A percentile compares a stretch with the other conserved stretches of the same genome.
These are phyloP conservation scores for Bombus picipes DNA, from an alignment of 1,140 invertebrate species.

Conservation along the genomic window DNA sequence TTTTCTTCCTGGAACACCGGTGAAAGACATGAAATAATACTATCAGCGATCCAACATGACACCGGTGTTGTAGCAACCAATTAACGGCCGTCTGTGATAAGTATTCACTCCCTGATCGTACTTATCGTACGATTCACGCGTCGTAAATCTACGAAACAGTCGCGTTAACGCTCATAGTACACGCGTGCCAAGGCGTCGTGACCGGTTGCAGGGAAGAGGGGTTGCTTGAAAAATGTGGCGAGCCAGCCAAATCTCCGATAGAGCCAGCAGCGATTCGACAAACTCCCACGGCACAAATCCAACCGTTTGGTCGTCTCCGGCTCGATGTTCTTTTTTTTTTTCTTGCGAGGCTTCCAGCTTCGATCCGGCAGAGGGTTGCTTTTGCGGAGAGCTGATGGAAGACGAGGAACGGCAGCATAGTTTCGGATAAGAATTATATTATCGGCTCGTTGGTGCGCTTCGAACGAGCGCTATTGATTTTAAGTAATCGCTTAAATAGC, in stretches of 20 bases:
- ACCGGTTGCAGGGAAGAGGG: neutral
- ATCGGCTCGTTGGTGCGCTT: slow-evolving; percentile 31
- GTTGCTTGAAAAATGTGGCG: slow-evolving; percentile 12
- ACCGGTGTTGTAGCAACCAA: neutral
- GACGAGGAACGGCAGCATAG: neutral
- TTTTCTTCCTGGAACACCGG: too few species aligned
- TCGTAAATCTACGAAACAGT: slow-evolving; percentile 34
- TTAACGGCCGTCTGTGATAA: slow-evolving; percentile 15
- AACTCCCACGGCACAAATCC: slow-evolving; percentile 17
- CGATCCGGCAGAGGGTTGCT: neutral
- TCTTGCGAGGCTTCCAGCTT: neutral
- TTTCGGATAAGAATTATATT: slow-evolving; percentile 35
- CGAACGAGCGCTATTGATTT: slow-evolving; percentile 74
- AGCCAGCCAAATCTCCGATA: slow-evolving; percentile 22
- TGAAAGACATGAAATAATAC: neutral
- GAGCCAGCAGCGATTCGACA: slow-evolving; percentile 9
- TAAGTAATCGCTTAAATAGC: slow-evolving; percentile 77
- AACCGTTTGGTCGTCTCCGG: neutral
- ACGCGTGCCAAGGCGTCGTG: neutral
- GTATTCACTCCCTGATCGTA: slow-evolving; percentile 13
- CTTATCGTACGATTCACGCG: neutral
- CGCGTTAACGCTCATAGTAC: slow-evolving; percentile 15
- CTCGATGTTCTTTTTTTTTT: neutral
- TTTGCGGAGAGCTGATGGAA: neutral
- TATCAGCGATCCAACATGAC: neutral